These are phyloP conservation scores for Lacerta bilineata DNA, from an alignment of 2,797 vertebrate species.

Conservation along the genomic window DNA sequence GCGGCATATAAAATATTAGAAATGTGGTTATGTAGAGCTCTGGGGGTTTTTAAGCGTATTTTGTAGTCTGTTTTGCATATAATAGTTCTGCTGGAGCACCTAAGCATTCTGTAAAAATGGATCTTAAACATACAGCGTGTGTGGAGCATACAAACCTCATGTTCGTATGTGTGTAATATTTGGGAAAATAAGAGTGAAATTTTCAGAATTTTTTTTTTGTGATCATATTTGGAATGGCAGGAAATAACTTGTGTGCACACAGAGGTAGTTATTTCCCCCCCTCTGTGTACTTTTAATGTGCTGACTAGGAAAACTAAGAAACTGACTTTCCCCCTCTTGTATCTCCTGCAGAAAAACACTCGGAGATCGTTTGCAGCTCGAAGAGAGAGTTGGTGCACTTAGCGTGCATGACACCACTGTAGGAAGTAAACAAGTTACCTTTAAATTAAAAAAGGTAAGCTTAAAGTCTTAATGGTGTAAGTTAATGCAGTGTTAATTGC, in stretches of 20 bases:
- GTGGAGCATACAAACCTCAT: neutral
- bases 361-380: conserved; percentile 91
- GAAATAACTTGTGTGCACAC: neutral
- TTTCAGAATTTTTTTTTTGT: neutral
- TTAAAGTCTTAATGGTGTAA: neutral
- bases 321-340: conserved; percentile 52
- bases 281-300: conserved; percentile 42
- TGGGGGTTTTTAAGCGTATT: neutral
- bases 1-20: neutral
- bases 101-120: neutral
- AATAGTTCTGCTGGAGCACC: neutral
- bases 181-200: neutral
- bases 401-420: conserved; percentile 86
- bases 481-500: neutral
- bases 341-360: conserved; percentile 87
- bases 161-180: neutral
- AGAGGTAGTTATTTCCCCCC: neutral
- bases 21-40: neutral
- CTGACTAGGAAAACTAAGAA: conserved; percentile 13
- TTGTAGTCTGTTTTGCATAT: neutral
- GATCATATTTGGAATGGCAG: neutral
- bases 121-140: neutral
- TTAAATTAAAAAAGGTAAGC: conserved; percentile 92
- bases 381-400: conserved; percentile 86
- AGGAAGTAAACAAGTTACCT: conserved; percentile 97